Conservation (phyloP, 1,140 invertebrate species). For the Drosophila nebulosa region DNA sequence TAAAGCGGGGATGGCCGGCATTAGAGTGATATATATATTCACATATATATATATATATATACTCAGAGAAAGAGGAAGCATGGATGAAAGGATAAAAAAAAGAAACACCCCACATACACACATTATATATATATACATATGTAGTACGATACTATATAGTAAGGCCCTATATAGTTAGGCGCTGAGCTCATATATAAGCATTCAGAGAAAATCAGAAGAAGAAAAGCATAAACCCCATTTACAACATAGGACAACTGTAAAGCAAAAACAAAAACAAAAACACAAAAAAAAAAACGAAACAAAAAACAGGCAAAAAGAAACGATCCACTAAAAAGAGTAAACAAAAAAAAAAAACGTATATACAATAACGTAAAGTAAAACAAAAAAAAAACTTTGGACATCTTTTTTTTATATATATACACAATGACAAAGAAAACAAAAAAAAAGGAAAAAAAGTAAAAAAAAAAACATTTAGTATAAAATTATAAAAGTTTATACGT, state of each 20-base stretch:
- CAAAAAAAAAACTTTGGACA: constrained; percentile 72
- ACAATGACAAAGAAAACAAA: constrained; percentile 57
- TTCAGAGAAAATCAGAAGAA: constrained; percentile 51
- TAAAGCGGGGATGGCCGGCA: constrained; percentile 65
- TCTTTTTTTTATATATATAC: constrained; percentile 79
- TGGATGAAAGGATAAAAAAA: constrained; percentile 32
- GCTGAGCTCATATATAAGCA: constrained; percentile 74
- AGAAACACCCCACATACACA: constrained; percentile 69
- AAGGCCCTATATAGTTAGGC: constrained; percentile 68
- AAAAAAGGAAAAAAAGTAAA: constrained; percentile 59
- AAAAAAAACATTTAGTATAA: constrained; percentile 80
- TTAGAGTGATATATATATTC: constrained; percentile 53
- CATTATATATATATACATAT: constrained; percentile 64
- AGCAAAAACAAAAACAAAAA: constrained; percentile 49
- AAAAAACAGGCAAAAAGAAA: constrained; percentile 52
- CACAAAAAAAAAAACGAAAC: constrained; percentile 31
- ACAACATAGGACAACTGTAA: constrained; percentile 70
- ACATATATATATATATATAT: constrained; percentile 33
- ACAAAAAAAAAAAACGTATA: constrained; percentile 57
- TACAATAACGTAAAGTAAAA: constrained; percentile 76
- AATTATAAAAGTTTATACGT: constrained; percentile 80
- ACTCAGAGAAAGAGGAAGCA: constrained; percentile 1
- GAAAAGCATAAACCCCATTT: constrained; percentile 50
- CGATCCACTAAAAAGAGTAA: constrained; percentile 66
- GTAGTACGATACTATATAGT: constrained; percentile 76